Conservation (phyloP, 2,113 vertebrate species). For the Cacatua alba region DNA sequence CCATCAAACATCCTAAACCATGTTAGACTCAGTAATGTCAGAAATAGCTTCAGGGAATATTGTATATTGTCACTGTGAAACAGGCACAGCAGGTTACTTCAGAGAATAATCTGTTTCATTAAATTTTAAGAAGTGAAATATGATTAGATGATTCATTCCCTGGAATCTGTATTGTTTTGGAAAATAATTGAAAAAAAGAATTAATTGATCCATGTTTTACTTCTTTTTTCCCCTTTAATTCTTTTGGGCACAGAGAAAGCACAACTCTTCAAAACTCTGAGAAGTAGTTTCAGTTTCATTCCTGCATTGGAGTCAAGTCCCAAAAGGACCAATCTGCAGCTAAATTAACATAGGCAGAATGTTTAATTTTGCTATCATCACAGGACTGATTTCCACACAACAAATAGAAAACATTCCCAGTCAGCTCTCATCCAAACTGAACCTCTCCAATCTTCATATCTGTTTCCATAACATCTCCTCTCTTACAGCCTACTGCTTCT, state of each 20-base stretch:
- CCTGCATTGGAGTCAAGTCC: not conserved
- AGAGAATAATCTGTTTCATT: constrained; percentile 50
- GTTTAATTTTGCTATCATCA: not conserved
- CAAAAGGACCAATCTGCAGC: not conserved
- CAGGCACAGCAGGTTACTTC: constrained; percentile 36
- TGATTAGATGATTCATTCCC: constrained; percentile 24
- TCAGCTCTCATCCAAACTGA: not conserved
- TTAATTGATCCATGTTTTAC: not conserved
- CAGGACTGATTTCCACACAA: not conserved
- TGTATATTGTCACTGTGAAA: not conserved
- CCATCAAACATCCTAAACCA: not conserved
- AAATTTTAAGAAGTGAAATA: constrained; percentile 34
- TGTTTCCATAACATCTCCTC: not conserved
- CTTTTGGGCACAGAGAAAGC: not conserved
- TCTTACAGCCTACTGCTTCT: not conserved
- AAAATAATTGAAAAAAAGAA: not conserved
- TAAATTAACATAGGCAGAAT: not conserved
- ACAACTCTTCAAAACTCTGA: not conserved
- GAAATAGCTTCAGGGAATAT: constrained; percentile 46
- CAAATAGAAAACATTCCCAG: not conserved
- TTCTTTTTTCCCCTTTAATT: not conserved
- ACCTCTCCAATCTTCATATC: not conserved
- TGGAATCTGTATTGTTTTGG: constrained; percentile 2
- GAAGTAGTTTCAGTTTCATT: not conserved
- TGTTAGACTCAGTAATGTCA: constrained; percentile 13